Evolutionary conservation across 1,140 invertebrate species (phyloP).

Genomic region (Anagrus nilaparvatae): DNA sequence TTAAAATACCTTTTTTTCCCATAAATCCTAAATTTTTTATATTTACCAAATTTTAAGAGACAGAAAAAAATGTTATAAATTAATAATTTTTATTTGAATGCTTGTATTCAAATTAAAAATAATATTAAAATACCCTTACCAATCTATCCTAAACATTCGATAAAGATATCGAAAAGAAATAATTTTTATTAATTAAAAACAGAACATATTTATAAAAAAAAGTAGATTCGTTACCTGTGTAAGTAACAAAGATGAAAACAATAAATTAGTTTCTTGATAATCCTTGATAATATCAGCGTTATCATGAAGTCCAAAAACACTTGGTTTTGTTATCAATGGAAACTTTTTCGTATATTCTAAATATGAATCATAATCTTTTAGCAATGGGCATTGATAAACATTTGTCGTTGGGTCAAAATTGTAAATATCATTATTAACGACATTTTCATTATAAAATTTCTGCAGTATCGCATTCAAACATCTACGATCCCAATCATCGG

Average conservation of each 20-base stretch:
- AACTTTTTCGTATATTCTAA: slow-evolving; percentile 66
- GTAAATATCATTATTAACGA: slow-evolving; percentile 30
- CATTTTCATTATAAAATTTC: slow-evolving; percentile 63
- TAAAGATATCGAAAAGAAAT: too few species aligned
- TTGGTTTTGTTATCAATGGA: slow-evolving; percentile 69
- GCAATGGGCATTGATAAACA: slow-evolving; percentile 63
- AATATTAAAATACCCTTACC: slow-evolving; percentile 24
- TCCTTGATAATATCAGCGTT: slow-evolving; percentile 94
- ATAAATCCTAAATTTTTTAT: slow-evolving; percentile 36
- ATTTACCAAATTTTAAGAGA: slow-evolving; percentile 6
- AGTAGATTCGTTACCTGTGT: too few species aligned
- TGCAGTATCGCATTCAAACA: slow-evolving; percentile 73
- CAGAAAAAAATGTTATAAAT: too few species aligned
- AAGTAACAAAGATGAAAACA: slow-evolving; percentile 65
- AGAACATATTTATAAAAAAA: too few species aligned
- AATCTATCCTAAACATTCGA: slow-evolving; percentile 37
- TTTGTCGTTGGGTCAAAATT: slow-evolving; percentile 35
- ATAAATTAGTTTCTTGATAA: slow-evolving; percentile 71
- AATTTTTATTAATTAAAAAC: slow-evolving; percentile 63
- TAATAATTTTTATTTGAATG: too few species aligned
- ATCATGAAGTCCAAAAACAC: slow-evolving; percentile 86
- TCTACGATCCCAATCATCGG: slow-evolving; percentile 88
- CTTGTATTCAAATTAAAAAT: slow-evolving; percentile 3
- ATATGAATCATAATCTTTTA: slow-evolving; percentile 67
- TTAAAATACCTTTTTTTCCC: slow-evolving; percentile 31